Conservation (phyloP, 2,113 vertebrate genomes). For the Pontoporia blainvillei region DNA sequence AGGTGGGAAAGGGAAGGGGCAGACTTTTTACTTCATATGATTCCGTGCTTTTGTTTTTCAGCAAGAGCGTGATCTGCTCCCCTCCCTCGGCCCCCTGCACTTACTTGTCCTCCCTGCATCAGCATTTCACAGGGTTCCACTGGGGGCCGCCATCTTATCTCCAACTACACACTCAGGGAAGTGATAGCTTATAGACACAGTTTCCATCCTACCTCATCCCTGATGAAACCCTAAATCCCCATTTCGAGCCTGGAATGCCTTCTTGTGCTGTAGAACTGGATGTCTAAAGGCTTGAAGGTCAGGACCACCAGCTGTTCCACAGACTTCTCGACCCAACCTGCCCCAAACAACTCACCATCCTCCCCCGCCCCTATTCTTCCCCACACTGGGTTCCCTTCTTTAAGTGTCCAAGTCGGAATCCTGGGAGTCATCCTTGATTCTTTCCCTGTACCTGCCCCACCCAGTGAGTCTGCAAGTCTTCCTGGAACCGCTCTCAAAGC, state of each 20-base stretch:
- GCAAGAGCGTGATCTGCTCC: background rate
- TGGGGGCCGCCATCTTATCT: fast-evolving
- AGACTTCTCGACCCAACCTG: background rate
- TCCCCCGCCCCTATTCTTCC: background rate
- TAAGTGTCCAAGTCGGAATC: background rate
- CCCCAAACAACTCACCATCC: background rate
- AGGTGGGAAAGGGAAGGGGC: no score
- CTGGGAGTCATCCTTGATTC: background rate
- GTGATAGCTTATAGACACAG: background rate
- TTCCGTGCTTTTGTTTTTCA: background rate
- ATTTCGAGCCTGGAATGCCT: background rate
- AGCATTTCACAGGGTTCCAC: background rate
- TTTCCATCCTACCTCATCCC: background rate
- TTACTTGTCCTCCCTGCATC: no score
- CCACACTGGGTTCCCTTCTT: background rate
- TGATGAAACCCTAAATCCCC: background rate
- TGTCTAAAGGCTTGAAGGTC: background rate
- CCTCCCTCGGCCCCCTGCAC: background rate
- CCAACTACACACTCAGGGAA: background rate
- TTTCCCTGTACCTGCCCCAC: background rate
- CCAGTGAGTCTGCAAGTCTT: background rate
- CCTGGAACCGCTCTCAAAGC: background rate
- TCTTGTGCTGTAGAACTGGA: background rate
- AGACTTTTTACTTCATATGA: background rate
- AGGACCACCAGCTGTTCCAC: background rate